Conservation (phyloP, 2,797 vertebrate species). For the Rhynchonycteris naso region DNA sequence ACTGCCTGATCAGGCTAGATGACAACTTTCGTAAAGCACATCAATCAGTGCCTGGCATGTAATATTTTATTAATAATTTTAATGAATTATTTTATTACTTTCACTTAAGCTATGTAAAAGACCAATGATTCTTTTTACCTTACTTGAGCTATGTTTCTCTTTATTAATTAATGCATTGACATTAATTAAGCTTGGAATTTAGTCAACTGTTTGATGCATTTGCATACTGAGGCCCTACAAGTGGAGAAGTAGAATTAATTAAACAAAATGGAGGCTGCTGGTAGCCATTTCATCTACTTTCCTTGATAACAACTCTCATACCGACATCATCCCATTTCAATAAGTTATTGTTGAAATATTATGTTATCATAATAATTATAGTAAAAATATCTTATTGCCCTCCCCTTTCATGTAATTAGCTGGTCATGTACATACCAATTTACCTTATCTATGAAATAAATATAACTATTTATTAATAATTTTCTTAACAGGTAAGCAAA, state of each 20-base stretch:
- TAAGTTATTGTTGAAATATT: background rate
- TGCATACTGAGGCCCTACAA: background rate
- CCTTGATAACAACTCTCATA: background rate
- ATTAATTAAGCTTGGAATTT: background rate
- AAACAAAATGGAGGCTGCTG: background rate
- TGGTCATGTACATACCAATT: background rate
- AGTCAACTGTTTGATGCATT: background rate
- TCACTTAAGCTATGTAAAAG: background rate
- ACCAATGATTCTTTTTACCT: background rate
- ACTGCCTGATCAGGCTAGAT: no score
- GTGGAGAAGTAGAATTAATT: background rate
- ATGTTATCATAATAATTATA: background rate
- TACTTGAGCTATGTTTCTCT: background rate
- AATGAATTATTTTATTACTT: conserved; percentile 28
- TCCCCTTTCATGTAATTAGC: background rate
- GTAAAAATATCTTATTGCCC: background rate
- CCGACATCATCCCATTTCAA: background rate
- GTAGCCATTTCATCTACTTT: background rate
- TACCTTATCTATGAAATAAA: background rate
- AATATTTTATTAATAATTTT: conserved; percentile 23
- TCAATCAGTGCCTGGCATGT: background rate
- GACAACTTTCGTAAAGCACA: background rate
- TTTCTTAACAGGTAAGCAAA: background rate
- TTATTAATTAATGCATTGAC: background rate
- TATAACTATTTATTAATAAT: background rate